Evolutionary conservation across 2,797 vertebrate species (phyloP), one percentile per base, ranked within the genome.

Genomic region (Sphenopsis melanotis): DNA sequence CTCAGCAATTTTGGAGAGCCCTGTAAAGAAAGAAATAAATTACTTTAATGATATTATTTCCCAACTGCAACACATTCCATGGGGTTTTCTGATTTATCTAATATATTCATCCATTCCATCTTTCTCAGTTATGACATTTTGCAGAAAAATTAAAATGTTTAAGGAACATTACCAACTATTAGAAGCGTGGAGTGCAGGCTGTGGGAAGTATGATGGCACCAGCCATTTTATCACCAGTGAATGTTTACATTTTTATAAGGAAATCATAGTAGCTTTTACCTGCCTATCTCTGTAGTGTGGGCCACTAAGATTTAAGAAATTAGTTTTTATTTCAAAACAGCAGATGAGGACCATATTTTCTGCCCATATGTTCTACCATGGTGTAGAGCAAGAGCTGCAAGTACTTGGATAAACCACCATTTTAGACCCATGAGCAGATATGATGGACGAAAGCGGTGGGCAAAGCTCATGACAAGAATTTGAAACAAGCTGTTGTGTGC

Each of bases 371-470:
- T 13, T 80, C 42, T 60, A 3, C 21, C 3, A 37, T 18, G 16
- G 7, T 12, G 12, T 36, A 55, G 85, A 76, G n/a, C 9, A 50
- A 42, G 65, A 79, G 4, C 50, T 83, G 44, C 0, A 2, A 64
- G 6, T 60, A 14, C 83, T 75, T 64, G 29, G 32, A 32, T 30
- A 64, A 70, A 17, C 9, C 16, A 15, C 20, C 4, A 4, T 26
- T 87, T 78, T n/a, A 64, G 47, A 41, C 11, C 9, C 10, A 2
- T 27, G 29, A 64, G 20, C 23, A 64, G 26, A 16, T 41, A 18
- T 0, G 7, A 11, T 29, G 56, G 42, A 44, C 14, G 47, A 69
- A 71, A 0, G 0, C 1, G 3, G 11, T 3, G 1, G 36, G 24
- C 22, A 69, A 57, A 79, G 5, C 12, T 84, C 46, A 8, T 5